Percentiles rank a stretch among this genome's conserved stretches.
These are phyloP conservation scores for Silurus lanzhouensis DNA, from an alignment of 2,797 vertebrate genomes.

Conservation along the genomic window DNA sequence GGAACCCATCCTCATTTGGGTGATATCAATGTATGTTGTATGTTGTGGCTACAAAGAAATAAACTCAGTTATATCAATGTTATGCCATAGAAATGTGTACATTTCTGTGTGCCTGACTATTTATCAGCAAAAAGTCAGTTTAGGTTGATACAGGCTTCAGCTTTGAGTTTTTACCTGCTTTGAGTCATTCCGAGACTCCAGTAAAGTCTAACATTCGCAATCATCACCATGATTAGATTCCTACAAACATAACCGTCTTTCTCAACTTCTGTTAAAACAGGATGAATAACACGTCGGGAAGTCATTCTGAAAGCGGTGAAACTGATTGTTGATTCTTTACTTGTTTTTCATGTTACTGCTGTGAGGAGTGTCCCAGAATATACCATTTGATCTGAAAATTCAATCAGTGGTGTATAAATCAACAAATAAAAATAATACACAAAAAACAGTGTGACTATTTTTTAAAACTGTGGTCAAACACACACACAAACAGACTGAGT, in stretches of 20 bases:
- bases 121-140: not conserved
- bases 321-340: too few relatives aligned
- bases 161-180: not conserved
- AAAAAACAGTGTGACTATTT: slow-evolving; percentile 1
- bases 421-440: not conserved
- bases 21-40: too few relatives aligned
- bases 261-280: too few relatives aligned
- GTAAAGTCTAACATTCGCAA: not conserved
- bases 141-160: not conserved
- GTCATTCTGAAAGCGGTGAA: too few relatives aligned
- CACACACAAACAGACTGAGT: not conserved
- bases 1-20: too few relatives aligned
- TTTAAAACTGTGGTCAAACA: not conserved
- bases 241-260: not conserved
- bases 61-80: not conserved
- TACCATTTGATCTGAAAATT: not conserved
- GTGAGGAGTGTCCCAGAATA: not conserved
- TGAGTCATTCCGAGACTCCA: not conserved
- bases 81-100: not conserved
- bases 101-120: not conserved
- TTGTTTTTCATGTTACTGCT: not conserved
- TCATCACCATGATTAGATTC: not conserved
- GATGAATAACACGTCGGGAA: not conserved
- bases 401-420: not conserved
- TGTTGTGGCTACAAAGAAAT: too few relatives aligned